phyloP scores from a whole-genome alignment of 2,888 invertebrate species.

The Drosophila recens region DNA sequence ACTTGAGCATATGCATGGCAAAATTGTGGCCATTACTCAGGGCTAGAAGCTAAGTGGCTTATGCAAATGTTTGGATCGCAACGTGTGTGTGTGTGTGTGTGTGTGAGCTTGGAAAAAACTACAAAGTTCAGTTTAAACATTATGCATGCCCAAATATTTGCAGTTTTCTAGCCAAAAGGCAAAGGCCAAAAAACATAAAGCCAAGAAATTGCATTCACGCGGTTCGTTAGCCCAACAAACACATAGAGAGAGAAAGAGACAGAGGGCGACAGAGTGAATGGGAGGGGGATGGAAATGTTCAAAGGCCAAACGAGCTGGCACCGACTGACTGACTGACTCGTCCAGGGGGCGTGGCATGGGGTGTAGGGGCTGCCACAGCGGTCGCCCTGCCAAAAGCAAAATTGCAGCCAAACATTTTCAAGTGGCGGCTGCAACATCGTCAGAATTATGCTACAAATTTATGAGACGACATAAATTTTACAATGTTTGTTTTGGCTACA shows the following conservation, averaged over 20 bases:
- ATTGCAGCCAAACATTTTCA: conserved; percentile 79
- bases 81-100: conserved; percentile 25
- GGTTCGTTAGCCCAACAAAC: conserved; percentile 79
- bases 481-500: conserved; percentile 79
- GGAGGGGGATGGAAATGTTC: conserved; percentile 38
- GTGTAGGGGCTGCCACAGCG: conserved; percentile 4
- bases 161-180: conserved; percentile 42
- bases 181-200: conserved; percentile 45
- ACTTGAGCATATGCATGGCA: conserved; percentile 10
- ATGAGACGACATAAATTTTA: conserved; percentile 81
- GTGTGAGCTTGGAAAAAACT: conserved; percentile 12
- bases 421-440: conserved; percentile 76
- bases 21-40: conserved; percentile 30
- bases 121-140: conserved; percentile 44
- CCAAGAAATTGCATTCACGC: conserved; percentile 80
- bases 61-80: conserved; percentile 64
- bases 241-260: conserved; percentile 23
- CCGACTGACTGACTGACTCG: conserved; percentile 45
- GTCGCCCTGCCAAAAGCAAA: conserved; percentile 63
- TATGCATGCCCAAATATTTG: conserved; percentile 61
- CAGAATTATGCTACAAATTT: conserved; percentile 81
- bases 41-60: conserved; percentile 43
- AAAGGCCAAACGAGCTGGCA: conserved; percentile 68
- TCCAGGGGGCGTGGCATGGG: conserved; percentile 30
- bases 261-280: background rate